phyloP scores from a whole-genome alignment of 2,888 invertebrate species.

The Epistrophe grossulariae region DNA sequence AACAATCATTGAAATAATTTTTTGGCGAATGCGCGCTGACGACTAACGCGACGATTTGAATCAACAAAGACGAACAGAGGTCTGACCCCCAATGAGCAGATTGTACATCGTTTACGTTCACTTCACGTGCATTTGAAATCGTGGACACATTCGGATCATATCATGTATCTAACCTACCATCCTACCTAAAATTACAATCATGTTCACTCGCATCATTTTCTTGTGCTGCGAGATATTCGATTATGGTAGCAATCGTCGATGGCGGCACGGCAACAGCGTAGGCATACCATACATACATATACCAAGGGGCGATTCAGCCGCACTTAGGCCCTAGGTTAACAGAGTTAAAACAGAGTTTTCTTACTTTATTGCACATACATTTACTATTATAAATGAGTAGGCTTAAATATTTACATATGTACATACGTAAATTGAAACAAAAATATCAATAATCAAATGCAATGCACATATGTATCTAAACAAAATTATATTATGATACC shows the following conservation, averaged over 20 bases:
- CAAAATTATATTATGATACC: no score
- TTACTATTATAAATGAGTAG: no score
- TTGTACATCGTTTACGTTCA: slow-evolving; percentile 75
- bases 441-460: no score
- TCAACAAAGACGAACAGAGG: slow-evolving; percentile 54
- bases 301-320: background rate
- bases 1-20: slow-evolving; percentile 24
- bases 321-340: background rate
- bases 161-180: slow-evolving; percentile 44
- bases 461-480: no score
- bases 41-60: slow-evolving; percentile 7
- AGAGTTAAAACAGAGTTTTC: no score
- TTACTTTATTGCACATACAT: no score
- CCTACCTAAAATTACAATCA: slow-evolving; percentile 27
- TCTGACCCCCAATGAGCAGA: slow-evolving; percentile 71
- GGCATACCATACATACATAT: background rate
- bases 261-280: background rate
- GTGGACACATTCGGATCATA: slow-evolving; percentile 70
- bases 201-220: slow-evolving; percentile 38
- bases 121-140: slow-evolving; percentile 71
- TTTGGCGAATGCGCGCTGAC: slow-evolving; percentile 29
- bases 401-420: no score
- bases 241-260: slow-evolving; percentile 4
- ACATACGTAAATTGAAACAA: no score
- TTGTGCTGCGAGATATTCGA: slow-evolving; percentile 4